A percentile compares a stretch with the other conserved stretches of the same genome.
Conservation (phyloP, 1,140 invertebrate genomes). For the Mactra quadrangularis region DNA sequence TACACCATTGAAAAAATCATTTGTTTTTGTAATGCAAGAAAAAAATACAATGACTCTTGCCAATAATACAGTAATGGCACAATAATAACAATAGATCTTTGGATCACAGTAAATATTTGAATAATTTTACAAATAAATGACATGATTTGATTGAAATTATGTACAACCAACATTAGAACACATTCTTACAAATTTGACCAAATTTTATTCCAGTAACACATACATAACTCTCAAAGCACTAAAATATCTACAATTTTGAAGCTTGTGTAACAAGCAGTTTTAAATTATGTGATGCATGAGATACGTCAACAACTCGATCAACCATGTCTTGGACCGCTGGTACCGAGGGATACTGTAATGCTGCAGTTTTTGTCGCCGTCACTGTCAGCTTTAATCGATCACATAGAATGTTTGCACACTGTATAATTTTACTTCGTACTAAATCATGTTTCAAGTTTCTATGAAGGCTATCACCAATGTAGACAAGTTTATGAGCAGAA, state of each 20-base stretch:
- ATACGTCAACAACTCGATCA: slow-evolving; percentile 93
- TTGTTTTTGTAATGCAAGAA: no score
- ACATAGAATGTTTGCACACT: slow-evolving; percentile 92
- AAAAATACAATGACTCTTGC: no score
- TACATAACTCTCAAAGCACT: not conserved
- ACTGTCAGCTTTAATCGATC: slow-evolving; percentile 93
- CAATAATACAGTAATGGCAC: slow-evolving; percentile 28
- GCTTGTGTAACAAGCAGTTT: slow-evolving; percentile 87
- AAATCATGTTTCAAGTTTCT: slow-evolving; percentile 87
- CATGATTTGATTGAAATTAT: not conserved
- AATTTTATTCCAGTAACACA: not conserved
- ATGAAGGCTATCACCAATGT: slow-evolving; percentile 96
- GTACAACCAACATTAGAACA: not conserved
- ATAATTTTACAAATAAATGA: not conserved
- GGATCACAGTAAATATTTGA: slow-evolving; percentile 19
- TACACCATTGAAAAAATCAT: no score
- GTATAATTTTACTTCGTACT: slow-evolving; percentile 89
- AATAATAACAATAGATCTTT: slow-evolving; percentile 32
- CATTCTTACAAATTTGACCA: not conserved
- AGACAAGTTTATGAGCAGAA: slow-evolving; percentile 95
- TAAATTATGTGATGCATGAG: slow-evolving; percentile 90
- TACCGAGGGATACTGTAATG: slow-evolving; percentile 94
- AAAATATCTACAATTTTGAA: slow-evolving; percentile 65
- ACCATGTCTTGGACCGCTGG: slow-evolving; percentile 96
- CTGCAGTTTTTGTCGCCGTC: slow-evolving; percentile 94